Percentiles rank a stretch among this genome's conserved stretches.
Evolutionary conservation across 2,797 vertebrate genomes (phyloP).

Genomic region (Hylomyscus alleni): DNA sequence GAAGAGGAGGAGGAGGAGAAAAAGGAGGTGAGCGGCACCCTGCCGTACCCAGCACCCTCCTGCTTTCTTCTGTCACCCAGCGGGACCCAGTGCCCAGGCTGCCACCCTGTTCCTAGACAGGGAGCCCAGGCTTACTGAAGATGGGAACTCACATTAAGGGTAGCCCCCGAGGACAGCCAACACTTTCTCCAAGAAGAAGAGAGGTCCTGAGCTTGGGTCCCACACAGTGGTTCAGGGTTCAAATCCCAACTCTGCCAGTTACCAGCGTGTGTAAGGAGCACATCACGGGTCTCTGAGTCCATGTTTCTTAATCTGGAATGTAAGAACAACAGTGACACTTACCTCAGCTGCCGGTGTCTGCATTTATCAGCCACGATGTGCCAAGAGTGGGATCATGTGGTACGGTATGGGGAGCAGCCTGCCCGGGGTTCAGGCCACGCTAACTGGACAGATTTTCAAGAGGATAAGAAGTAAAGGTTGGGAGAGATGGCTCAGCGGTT

Average conservation of each 20-base stretch:
- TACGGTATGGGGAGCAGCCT: neutral
- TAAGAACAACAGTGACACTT: neutral
- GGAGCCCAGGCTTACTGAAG: neutral
- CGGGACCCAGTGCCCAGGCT: neutral
- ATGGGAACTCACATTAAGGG: neutral
- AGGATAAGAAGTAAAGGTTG: neutral
- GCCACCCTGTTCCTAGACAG: neutral
- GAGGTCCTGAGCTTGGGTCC: neutral
- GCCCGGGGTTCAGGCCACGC: neutral
- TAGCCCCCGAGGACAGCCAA: neutral
- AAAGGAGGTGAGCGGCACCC: too few species aligned
- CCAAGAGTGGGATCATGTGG: neutral
- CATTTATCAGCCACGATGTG: too few species aligned
- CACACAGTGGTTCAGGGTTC: neutral
- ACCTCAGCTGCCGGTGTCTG: neutral
- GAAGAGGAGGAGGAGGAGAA: neutral
- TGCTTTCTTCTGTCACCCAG: neutral
- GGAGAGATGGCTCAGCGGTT: neutral
- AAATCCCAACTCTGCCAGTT: neutral
- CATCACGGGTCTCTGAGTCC: neutral
- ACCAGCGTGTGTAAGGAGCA: neutral
- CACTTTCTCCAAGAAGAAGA: neutral
- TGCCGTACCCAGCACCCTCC: neutral
- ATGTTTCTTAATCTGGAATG: neutral
- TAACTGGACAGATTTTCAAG: neutral